phyloP scores from a whole-genome alignment of 2,797 vertebrate genomes.

The Gouania willdenowi region DNA sequence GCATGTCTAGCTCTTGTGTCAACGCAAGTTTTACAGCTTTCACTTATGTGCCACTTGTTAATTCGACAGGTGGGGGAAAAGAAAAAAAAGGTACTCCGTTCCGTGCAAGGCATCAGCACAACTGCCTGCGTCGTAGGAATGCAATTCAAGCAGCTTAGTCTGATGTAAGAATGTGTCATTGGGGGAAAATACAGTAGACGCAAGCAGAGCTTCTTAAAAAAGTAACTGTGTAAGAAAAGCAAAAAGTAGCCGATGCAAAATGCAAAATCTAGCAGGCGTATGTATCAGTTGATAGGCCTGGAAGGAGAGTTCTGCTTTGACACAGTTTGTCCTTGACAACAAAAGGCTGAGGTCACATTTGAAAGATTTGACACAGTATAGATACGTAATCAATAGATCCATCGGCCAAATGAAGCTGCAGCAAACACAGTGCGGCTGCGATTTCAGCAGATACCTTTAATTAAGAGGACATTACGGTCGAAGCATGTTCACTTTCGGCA shows the following conservation, averaged over 20 bases:
- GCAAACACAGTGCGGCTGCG: constrained; percentile 4
- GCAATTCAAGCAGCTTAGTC: background rate
- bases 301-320: background rate
- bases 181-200: background rate
- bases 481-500: constrained; percentile 41
- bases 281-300: background rate
- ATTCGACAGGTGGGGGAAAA: background rate
- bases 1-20: constrained; percentile 25
- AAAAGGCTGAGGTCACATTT: constrained; percentile 20
- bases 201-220: too few relatives aligned
- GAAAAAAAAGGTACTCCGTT: constrained; percentile 2
- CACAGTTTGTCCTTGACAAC: constrained; percentile 24
- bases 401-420: background rate
- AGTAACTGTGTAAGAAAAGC: background rate
- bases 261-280: background rate
- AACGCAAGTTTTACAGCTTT: constrained; percentile 31
- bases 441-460: constrained; percentile 42
- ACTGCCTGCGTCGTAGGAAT: constrained; percentile 6
- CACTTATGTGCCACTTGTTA: constrained; percentile 39
- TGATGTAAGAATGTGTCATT: background rate
- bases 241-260: background rate
- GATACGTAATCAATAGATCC: constrained; percentile 22
- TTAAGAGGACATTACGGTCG: constrained; percentile 53
- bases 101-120: constrained; percentile 19
- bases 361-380: background rate